Conservation (phyloP, 2,888 invertebrate genomes). For the Patella caerulea region DNA sequence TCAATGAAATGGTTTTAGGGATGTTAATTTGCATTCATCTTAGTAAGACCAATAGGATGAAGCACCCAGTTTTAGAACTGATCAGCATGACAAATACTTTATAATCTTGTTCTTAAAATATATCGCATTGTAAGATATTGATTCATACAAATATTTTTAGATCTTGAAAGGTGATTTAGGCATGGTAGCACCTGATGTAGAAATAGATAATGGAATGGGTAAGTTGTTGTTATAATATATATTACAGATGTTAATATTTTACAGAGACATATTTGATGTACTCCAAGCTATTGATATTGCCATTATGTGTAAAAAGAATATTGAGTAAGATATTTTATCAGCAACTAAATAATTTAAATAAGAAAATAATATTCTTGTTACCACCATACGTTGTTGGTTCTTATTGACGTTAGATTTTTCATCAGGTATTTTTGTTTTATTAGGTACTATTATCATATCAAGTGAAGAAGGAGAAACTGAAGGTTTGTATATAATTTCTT, state of each 20-base stretch:
- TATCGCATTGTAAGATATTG: conserved; percentile 1
- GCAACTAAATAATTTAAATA: no score
- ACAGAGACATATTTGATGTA: no score
- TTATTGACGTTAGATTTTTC: not conserved
- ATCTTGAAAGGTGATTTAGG: conserved; percentile 87
- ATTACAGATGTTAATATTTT: not conserved
- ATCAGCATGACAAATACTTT: not conserved
- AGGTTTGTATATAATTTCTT: conserved; percentile 61
- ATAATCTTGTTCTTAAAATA: not conserved
- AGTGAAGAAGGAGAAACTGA: conserved; percentile 94
- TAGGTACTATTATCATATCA: conserved; percentile 81
- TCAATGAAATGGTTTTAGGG: no score
- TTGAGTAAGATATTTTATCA: no score
- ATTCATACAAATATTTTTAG: conserved; percentile 45
- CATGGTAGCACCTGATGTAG: conserved; percentile 96
- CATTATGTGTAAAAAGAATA: no score
- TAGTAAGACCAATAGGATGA: not conserved
- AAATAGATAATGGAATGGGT: conserved; percentile 85
- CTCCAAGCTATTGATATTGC: no score
- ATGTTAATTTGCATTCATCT: no score
- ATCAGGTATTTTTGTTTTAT: not conserved
- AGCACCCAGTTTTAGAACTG: not conserved
- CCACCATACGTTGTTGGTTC: no score
- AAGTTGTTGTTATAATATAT: conserved; percentile 38
- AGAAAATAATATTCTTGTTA: no score